These are phyloP conservation scores for Trichechus manatus DNA, from an alignment of 2,113 vertebrate species.

Conservation along the genomic window DNA sequence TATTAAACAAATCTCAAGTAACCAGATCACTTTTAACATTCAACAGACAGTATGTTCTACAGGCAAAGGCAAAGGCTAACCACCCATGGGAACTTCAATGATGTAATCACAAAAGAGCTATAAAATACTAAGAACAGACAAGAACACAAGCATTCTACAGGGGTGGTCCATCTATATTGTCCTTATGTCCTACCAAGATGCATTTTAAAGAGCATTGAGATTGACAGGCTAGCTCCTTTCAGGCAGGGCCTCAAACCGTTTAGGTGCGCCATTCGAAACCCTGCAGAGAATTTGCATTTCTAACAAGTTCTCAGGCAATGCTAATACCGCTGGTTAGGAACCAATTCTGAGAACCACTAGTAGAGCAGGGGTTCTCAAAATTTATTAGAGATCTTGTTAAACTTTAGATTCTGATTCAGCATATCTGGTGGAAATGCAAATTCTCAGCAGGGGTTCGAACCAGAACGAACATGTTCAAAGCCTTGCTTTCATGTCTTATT, in stretches of 20 bases:
- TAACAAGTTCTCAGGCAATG: too few relatives aligned
- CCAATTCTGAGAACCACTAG: too few relatives aligned
- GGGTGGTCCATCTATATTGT: not conserved
- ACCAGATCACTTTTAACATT: slow-evolving; percentile 47
- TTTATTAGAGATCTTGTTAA: too few relatives aligned
- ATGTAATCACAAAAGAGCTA: slow-evolving; percentile 13
- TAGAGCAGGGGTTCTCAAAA: too few relatives aligned
- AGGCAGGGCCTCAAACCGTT: too few relatives aligned
- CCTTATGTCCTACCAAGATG: not conserved
- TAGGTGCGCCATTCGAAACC: too few relatives aligned
- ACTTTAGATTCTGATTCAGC: too few relatives aligned
- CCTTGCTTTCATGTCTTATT: not conserved
- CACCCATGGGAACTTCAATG: not conserved
- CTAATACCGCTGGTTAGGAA: too few relatives aligned
- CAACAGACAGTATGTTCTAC: slow-evolving; percentile 21
- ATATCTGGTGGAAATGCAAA: too few relatives aligned
- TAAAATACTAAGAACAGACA: not conserved
- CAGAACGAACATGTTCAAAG: too few relatives aligned
- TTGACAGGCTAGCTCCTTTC: slow-evolving; percentile 5
- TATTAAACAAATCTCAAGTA: slow-evolving; percentile 59
- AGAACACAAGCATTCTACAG: slow-evolving; percentile 16
- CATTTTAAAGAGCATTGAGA: slow-evolving; percentile 39
- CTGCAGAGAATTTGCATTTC: too few relatives aligned
- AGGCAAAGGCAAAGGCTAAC: slow-evolving; percentile 5
- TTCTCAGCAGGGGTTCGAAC: too few relatives aligned